A percentile compares a stretch with the other conserved stretches of the same genome.
Conservation (phyloP, 2,888 invertebrate genomes). For the Crioceris asparagi region DNA sequence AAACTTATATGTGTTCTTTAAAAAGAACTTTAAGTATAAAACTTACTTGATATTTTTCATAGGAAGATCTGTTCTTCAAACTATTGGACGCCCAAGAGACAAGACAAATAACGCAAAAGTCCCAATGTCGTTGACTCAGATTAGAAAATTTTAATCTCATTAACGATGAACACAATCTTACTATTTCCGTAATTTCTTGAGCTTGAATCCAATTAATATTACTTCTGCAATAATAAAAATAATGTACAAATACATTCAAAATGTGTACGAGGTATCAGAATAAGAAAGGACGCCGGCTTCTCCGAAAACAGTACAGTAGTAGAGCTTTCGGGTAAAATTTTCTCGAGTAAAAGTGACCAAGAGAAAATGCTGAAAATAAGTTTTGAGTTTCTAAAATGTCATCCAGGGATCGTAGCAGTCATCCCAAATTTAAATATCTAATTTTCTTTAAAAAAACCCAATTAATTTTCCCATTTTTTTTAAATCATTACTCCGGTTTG, state of each 20-base stretch:
- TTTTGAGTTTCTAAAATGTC: no score
- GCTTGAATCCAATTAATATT: slow-evolving; percentile 30
- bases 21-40: background rate
- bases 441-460: no score
- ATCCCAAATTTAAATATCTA: no score
- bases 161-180: slow-evolving; percentile 33
- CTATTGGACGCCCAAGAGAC: slow-evolving; percentile 53
- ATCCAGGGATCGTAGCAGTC: no score
- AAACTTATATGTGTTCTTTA: slow-evolving; percentile 2
- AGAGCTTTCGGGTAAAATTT: no score
- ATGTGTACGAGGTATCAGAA: background rate
- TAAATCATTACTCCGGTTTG: no score
- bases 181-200: slow-evolving; percentile 35
- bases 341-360: no score
- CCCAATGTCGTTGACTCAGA: slow-evolving; percentile 51
- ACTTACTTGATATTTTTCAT: slow-evolving; percentile 44
- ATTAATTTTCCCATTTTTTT: no score
- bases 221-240: slow-evolving; percentile 21
- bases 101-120: slow-evolving; percentile 59
- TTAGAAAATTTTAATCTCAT: slow-evolving; percentile 27
- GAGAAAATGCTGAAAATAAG: no score
- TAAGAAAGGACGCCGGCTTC: background rate
- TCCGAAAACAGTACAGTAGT: no score
- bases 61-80: slow-evolving; percentile 36
- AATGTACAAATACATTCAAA: background rate